Percentiles rank a stretch among this genome's conserved stretches.
Conservation (phyloP, 2,888 invertebrate species). For the Acrobasis repandana region DNA sequence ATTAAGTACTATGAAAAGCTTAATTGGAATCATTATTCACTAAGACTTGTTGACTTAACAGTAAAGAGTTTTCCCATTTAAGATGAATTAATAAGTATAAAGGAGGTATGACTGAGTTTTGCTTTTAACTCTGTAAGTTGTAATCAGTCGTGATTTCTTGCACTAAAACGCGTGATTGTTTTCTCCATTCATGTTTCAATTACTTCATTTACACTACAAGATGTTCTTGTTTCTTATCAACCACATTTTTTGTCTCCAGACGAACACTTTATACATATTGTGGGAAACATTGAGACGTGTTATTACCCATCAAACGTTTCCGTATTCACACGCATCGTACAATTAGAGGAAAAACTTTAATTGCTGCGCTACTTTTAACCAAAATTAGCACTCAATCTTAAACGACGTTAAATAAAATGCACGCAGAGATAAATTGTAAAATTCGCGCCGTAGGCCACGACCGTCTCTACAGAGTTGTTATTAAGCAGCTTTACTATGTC, state of each 20-base stretch:
- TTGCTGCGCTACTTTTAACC: slow-evolving; percentile 21
- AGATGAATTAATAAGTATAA: no score
- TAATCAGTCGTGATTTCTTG: neutral
- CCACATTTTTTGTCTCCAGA: neutral
- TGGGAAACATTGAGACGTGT: slow-evolving; percentile 20
- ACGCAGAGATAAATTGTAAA: slow-evolving; percentile 67
- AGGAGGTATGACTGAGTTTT: no score
- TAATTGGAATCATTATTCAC: no score
- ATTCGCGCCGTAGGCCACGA: slow-evolving; percentile 63
- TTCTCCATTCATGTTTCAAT: slow-evolving; percentile 4
- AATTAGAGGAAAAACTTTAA: slow-evolving; percentile 26
- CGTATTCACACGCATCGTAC: slow-evolving; percentile 21
- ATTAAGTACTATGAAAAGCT: no score
- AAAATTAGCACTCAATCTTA: slow-evolving; percentile 47
- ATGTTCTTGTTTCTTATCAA: neutral
- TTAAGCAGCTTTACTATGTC: slow-evolving; percentile 77
- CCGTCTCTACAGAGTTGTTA: slow-evolving; percentile 60
- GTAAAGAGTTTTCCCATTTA: no score
- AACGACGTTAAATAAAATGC: slow-evolving; percentile 55
- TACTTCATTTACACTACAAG: slow-evolving; percentile 8
- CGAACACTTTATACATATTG: slow-evolving; percentile 14
- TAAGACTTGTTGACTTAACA: no score
- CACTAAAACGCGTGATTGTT: neutral
- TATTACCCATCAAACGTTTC: slow-evolving; percentile 22
- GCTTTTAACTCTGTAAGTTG: no score